These are phyloP conservation scores for Cyanoderma ruficeps DNA, from an alignment of 2,113 vertebrate genomes.

Conservation along the genomic window DNA sequence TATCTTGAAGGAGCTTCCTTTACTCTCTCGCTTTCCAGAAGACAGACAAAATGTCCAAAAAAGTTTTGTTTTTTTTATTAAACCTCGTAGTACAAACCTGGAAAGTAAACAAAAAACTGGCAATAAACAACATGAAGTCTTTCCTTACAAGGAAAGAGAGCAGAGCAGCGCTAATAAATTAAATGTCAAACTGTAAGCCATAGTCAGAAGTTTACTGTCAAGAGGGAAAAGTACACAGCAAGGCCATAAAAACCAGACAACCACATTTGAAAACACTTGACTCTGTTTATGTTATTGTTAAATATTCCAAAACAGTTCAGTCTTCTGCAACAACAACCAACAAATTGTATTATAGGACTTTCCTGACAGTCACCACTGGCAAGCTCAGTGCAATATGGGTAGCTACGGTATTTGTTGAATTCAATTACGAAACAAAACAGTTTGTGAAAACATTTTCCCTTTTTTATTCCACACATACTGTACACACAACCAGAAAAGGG, in stretches of 20 bases:
- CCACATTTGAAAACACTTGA: constrained; percentile 93
- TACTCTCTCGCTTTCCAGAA: constrained; percentile 66
- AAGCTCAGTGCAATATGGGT: constrained; percentile 98
- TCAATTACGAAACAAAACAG: constrained; percentile 98
- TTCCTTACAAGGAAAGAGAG: constrained; percentile 87
- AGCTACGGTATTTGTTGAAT: constrained; percentile 91
- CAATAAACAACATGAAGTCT: constrained; percentile 96
- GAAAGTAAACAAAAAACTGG: constrained; percentile 98
- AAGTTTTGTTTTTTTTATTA: constrained; percentile 92
- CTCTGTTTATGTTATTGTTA: constrained; percentile 91
- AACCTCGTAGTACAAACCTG: constrained; percentile 99
- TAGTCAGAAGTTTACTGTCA: constrained; percentile 90
- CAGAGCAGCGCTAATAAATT: constrained; percentile 99
- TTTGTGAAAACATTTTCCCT: constrained; percentile 86
- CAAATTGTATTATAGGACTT: constrained; percentile 91
- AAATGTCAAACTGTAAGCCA: constrained; percentile 95
- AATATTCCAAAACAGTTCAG: constrained; percentile 98
- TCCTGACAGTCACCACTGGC: constrained; percentile 94
- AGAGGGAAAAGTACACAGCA: constrained; percentile 87
- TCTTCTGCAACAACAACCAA: constrained; percentile 94
- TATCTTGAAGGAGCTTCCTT: background rate
- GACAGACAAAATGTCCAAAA: constrained; percentile 86
- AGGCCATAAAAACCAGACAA: constrained; percentile 96
- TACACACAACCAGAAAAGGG: constrained; percentile 86
- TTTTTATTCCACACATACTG: constrained; percentile 90